phyloP scores from a whole-genome alignment of 2,888 invertebrate genomes.

The Trichogramma dendrolimi region DNA sequence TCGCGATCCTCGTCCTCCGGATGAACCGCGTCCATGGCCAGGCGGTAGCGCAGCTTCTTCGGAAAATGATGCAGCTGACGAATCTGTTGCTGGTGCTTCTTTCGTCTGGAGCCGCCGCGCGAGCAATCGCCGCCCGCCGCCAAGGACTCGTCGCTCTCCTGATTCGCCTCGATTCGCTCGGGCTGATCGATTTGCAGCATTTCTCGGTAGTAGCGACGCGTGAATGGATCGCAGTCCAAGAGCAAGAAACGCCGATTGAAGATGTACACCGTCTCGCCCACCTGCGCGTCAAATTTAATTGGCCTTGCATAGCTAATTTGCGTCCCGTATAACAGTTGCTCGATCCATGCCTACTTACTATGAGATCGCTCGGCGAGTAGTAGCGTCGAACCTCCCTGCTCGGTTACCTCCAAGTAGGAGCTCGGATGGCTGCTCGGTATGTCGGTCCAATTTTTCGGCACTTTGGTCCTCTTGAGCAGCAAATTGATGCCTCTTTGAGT shows the following conservation, averaged over 20 bases:
- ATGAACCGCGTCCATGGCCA: constrained; percentile 71
- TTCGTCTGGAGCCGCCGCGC: background rate
- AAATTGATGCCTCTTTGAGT: constrained; percentile 73
- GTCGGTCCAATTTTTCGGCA: constrained; percentile 70
- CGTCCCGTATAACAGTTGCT: background rate
- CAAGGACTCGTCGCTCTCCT: background rate
- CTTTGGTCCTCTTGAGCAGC: constrained; percentile 69
- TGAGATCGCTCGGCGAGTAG: constrained; percentile 73
- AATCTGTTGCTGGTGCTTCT: constrained; percentile 50
- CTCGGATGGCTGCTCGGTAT: constrained; percentile 64
- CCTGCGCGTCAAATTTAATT: constrained; percentile 39
- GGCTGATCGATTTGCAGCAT: constrained; percentile 58
- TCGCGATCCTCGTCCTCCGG: constrained; percentile 73
- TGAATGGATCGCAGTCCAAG: constrained; percentile 76
- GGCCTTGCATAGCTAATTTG: background rate
- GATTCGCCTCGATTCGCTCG: constrained; percentile 38
- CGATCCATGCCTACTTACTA: constrained; percentile 30
- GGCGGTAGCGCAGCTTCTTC: constrained; percentile 68
- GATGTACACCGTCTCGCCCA: constrained; percentile 69
- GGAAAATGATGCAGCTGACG: constrained; percentile 66
- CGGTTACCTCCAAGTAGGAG: constrained; percentile 65
- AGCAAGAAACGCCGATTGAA: constrained; percentile 70
- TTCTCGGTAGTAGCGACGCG: constrained; percentile 68
- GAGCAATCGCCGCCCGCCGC: constrained; percentile 24
- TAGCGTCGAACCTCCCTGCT: constrained; percentile 73